Base-by-base conservation (phyloP, 1,140 invertebrate genomes). In the Xylocopa sonorina region DNA sequence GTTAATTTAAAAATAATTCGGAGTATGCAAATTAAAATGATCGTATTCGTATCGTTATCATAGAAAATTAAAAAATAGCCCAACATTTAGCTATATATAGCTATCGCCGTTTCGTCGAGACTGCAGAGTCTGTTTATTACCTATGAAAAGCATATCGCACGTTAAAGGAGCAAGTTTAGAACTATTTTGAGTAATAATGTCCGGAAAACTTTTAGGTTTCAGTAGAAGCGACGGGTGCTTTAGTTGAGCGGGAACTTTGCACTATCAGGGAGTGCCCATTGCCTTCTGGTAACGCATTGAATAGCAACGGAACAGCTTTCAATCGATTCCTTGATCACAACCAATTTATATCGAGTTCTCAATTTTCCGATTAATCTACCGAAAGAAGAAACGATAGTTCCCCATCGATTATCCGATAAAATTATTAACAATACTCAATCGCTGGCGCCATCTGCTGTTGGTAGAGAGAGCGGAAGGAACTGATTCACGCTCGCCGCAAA, bases 391-490 rank as follows among this genome's bases (percentile, higher is more conserved):
- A 12, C 16, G 9, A 2, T 3, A 12, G 10, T 29, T n/a, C n/a
- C n/a, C n/a, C n/a, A n/a, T 32, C 2, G 10, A 50, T 27, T 6
- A 12, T 60, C 12, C 0, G 7, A 50, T 29, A 10, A 41, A 24
- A 18, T 78, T 50, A 29, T 46, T 48, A n/a, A 51, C 14, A 21
- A 34, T 10, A 6, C 60, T 0, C n/a, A 48, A 34, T 50, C 0
- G n/a, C 24, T 78, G 67, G 66, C 46, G 75, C 75, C 75, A 78
- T 62, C 75, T 78, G 21, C 27, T 16, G 34, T 1, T 10, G 12
- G 18, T 7, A 18, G 34, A 16, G 67, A 38, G 32, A 78, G 16
- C 27, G 12, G 14, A 18, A 43, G 58, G 55, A 6, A 71, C 29
- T 34, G 43, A 27, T 32, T 29, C 14, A 2, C 21, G 41, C 60